Percentiles rank a stretch among this genome's conserved stretches.
phyloP scores from a whole-genome alignment of 2,113 vertebrate genomes.

The Oreotrochilus melanogaster region DNA sequence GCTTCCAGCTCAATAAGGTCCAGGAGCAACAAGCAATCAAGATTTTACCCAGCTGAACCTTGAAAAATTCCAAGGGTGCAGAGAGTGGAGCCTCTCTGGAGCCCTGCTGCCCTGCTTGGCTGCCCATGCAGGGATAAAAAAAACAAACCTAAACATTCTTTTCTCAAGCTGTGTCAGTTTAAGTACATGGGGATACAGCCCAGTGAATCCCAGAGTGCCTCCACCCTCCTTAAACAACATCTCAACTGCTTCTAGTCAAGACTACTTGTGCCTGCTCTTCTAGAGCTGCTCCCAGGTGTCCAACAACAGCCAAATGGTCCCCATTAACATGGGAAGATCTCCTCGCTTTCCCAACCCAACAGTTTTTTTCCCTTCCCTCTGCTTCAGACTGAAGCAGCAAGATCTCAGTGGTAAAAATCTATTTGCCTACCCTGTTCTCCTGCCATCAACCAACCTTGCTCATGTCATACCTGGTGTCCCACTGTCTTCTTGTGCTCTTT shows the following conservation, averaged over 20 bases:
- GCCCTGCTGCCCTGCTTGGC: not conserved
- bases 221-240: not conserved
- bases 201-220: not conserved
- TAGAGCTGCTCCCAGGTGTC: not conserved
- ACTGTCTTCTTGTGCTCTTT: constrained; percentile 93
- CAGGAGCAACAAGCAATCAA: no score
- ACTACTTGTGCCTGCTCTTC: not conserved
- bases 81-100: not conserved
- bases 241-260: not conserved
- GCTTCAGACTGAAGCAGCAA: not conserved
- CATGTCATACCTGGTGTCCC: constrained; percentile 86
- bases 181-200: accelerated
- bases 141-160: not conserved
- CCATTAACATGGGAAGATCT: not conserved
- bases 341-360: not conserved
- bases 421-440: accelerated
- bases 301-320: not conserved
- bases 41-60: accelerated
- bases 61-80: not conserved
- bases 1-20: not conserved
- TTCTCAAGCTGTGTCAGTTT: not conserved
- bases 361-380: not conserved
- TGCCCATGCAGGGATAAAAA: accelerated
- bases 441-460: accelerated
- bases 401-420: not conserved